A percentile compares a stretch with the other conserved stretches of the same genome.
These are phyloP conservation scores for Tringa solitaria DNA, from an alignment of 2,113 vertebrate species.

Conservation along the genomic window DNA sequence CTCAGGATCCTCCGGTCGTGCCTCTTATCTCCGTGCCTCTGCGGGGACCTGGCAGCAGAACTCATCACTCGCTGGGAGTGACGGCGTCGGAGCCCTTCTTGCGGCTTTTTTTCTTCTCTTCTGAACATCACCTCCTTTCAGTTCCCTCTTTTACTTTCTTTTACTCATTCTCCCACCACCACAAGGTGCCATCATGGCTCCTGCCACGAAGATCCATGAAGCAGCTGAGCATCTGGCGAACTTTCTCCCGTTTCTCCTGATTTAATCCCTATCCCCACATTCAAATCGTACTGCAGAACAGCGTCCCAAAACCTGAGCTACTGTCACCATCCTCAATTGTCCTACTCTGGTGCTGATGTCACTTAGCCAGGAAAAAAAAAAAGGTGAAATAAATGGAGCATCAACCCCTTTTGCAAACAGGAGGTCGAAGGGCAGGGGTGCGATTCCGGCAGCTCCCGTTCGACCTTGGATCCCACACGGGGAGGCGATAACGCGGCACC, in stretches of 20 bases:
- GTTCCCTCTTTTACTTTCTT: neutral
- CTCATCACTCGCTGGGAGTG: neutral
- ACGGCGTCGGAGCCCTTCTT: rapidly evolving
- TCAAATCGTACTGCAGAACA: neutral
- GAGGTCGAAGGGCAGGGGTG: neutral
- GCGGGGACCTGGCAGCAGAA: neutral
- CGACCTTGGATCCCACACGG: rapidly evolving
- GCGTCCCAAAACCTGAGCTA: neutral
- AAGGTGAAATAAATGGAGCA: neutral
- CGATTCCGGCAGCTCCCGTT: neutral
- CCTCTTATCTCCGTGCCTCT: neutral
- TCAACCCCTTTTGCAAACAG: conserved; percentile 23
- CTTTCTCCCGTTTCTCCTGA: neutral
- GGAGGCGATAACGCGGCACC: rapidly evolving
- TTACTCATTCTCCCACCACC: neutral
- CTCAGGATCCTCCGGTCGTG: neutral
- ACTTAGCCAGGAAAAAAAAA: neutral
- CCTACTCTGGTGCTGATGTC: neutral
- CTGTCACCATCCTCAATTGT: rapidly evolving
- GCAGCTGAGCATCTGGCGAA: neutral
- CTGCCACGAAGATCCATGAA: rapidly evolving
- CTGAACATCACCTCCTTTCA: neutral
- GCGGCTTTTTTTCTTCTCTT: neutral
- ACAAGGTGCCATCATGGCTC: neutral
- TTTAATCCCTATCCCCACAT: neutral